phyloP scores from a whole-genome alignment of 2,113 vertebrate species.

The Dryoscopus gambensis region DNA sequence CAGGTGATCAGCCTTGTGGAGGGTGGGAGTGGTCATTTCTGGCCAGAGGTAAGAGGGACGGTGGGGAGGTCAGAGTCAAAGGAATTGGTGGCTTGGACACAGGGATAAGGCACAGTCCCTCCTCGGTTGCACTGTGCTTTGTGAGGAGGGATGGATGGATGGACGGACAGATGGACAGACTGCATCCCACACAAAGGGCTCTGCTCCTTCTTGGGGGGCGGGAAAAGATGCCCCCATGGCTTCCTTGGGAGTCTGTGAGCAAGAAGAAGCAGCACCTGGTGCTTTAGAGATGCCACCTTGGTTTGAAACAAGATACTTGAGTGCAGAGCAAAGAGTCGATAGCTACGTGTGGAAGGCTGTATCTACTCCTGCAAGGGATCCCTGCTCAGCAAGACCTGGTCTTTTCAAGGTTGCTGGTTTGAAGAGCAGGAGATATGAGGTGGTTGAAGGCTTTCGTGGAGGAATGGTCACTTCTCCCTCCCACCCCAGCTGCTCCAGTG shows the following conservation, averaged over 20 bases:
- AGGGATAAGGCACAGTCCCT: neutral
- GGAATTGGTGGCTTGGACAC: neutral
- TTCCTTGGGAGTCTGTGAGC: neutral
- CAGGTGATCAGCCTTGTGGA: neutral
- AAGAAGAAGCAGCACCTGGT: neutral
- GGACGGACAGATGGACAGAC: neutral
- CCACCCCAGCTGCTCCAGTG: neutral
- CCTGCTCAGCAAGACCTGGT: neutral
- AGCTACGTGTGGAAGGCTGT: neutral
- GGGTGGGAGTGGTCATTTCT: neutral
- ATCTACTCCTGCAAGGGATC: neutral
- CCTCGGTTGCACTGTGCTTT: neutral
- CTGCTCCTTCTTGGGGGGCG: neutral
- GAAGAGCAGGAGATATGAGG: neutral
- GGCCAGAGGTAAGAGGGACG: neutral
- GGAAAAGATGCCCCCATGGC: rapidly evolving
- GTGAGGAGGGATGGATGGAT: neutral
- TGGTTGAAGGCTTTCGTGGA: neutral
- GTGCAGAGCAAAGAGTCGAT: neutral
- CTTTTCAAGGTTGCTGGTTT: neutral
- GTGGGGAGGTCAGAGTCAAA: neutral
- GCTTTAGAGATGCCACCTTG: neutral
- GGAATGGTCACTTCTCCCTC: neutral
- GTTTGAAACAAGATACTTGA: neutral
- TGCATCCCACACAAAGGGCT: rapidly evolving